These are phyloP conservation scores for Apostichopus californicus DNA, from an alignment of 35 echinoderm and acorn worm genomes.

Conservation along the genomic window DNA sequence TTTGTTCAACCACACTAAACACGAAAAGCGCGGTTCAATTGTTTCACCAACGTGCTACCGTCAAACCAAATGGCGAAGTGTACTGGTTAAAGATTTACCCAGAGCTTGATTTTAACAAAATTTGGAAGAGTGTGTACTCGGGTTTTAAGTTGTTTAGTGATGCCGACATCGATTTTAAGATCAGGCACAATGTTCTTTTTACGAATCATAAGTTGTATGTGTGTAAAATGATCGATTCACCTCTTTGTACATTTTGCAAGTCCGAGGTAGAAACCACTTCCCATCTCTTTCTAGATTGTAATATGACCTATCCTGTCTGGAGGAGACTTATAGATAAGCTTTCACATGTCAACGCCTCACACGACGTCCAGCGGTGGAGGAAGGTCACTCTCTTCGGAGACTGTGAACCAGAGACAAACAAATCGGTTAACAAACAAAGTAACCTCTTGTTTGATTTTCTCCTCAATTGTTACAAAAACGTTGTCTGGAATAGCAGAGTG, in stretches of 20 bases:
- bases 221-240: not conserved
- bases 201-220: not conserved
- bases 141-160: not conserved
- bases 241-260: slow-evolving; percentile 15
- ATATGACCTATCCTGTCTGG: not conserved
- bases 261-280: not conserved
- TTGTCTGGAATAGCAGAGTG: not conserved
- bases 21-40: not conserved
- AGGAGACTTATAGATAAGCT: not conserved
- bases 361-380: not conserved
- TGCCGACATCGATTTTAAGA: slow-evolving; percentile 14
- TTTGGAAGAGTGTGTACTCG: slow-evolving; percentile 20
- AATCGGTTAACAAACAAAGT: not conserved
- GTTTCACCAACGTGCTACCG: too few relatives aligned
- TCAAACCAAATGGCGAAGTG: too few relatives aligned
- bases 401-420: not conserved
- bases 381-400: not conserved
- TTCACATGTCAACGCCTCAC: not conserved
- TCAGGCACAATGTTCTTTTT: slow-evolving; percentile 1
- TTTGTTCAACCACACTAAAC: not conserved
- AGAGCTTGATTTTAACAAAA: not conserved
- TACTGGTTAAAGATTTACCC: not conserved
- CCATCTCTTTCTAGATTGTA: not conserved
- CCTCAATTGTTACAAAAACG: not conserved
- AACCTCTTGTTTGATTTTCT: slow-evolving; percentile 3